These are phyloP conservation scores for Cosmorhoe ocellata DNA, from an alignment of 2,888 invertebrate species.

Conservation along the genomic window DNA sequence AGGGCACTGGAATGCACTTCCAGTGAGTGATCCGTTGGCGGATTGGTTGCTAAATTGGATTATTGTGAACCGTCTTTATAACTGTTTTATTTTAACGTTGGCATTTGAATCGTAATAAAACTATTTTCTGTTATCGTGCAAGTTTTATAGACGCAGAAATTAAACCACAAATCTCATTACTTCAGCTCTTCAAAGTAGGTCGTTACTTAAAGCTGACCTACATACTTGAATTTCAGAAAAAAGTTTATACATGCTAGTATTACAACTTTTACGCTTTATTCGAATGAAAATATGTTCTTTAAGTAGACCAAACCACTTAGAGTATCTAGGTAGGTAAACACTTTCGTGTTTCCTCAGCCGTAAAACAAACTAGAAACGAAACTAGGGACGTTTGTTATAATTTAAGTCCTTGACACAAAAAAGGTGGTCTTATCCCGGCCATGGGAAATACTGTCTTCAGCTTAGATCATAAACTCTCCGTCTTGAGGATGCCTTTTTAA, in stretches of 20 bases:
- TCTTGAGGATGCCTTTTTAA: too few species aligned
- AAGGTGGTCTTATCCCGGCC: background rate
- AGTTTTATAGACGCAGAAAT: background rate
- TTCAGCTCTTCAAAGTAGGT: background rate
- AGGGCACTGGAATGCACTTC: too few species aligned
- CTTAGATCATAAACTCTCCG: too few species aligned
- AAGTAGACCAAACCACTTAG: conserved; percentile 18
- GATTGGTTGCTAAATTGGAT: too few species aligned
- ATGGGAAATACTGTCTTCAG: too few species aligned
- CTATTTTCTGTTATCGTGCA: background rate
- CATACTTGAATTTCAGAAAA: conserved; percentile 5
- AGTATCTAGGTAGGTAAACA: conserved; percentile 1
- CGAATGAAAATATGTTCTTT: background rate
- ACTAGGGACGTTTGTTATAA: background rate
- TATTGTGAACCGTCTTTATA: too few species aligned
- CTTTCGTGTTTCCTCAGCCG: conserved; percentile 8
- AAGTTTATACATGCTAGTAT: too few species aligned
- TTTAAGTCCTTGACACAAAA: conserved; percentile 18
- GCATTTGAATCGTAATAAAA: too few species aligned
- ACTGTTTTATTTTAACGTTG: too few species aligned
- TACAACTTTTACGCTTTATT: conserved; percentile 1
- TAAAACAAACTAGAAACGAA: conserved; percentile 3
- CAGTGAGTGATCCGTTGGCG: too few species aligned
- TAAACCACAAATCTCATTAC: conserved; percentile 1
- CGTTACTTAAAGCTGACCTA: conserved; percentile 5